Conservation (phyloP, 1,140 invertebrate species). For the Hesperophylax magnus region DNA sequence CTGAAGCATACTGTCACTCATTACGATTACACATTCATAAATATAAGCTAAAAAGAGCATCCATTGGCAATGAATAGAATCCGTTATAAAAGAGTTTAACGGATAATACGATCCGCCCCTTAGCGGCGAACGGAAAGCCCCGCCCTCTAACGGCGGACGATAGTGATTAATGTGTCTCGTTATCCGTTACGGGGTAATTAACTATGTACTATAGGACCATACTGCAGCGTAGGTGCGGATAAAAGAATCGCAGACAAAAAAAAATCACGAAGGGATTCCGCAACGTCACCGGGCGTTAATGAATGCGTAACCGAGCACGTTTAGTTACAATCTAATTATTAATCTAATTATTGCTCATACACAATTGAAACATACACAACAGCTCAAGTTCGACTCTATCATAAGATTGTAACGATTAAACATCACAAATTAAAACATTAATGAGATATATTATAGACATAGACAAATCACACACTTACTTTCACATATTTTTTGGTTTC, state of each 20-base stretch:
- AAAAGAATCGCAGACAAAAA: constrained; percentile 9
- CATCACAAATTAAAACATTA: too few relatives aligned
- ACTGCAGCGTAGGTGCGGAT: constrained; percentile 3
- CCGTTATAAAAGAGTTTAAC: not conserved
- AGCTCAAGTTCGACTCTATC: too few relatives aligned
- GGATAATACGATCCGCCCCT: not conserved
- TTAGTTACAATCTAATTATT: not conserved
- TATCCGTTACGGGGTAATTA: constrained; percentile 35
- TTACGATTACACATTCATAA: too few relatives aligned
- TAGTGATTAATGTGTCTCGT: constrained; percentile 28
- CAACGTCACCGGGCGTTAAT: constrained; percentile 20
- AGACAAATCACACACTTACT: too few relatives aligned
- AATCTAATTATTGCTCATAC: too few relatives aligned
- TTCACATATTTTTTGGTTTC: too few relatives aligned
- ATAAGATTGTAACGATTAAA: too few relatives aligned
- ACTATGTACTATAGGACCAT: not conserved
- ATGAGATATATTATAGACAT: too few relatives aligned
- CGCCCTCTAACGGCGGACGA: constrained; percentile 7
- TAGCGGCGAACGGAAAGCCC: not conserved
- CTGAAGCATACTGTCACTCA: too few relatives aligned
- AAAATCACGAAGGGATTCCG: not conserved
- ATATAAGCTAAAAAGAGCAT: too few relatives aligned
- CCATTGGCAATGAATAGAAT: not conserved
- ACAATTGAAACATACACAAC: too few relatives aligned
- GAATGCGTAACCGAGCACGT: constrained; percentile 5